phyloP scores from a whole-genome alignment of 2,888 invertebrate genomes.

The Agrotis clavis region DNA sequence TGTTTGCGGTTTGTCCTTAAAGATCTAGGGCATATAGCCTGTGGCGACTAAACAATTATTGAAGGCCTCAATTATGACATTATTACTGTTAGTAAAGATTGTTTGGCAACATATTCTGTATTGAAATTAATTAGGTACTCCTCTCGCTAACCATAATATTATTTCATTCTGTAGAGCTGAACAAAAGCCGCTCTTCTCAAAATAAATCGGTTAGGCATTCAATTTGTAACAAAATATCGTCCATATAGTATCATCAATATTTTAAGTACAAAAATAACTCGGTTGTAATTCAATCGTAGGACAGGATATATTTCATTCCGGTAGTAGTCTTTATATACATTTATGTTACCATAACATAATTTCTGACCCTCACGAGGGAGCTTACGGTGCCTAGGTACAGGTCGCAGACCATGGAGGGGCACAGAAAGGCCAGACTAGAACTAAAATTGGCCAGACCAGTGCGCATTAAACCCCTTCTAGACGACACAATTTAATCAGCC shows the following conservation, averaged over 20 bases:
- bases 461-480: too few relatives aligned
- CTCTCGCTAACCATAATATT: constrained; percentile 15
- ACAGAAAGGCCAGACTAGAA: too few relatives aligned
- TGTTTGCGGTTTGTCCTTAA: constrained; percentile 13
- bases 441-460: too few relatives aligned
- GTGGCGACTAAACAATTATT: not conserved
- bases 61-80: not conserved
- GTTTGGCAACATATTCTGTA: constrained; percentile 12
- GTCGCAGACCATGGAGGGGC: too few relatives aligned
- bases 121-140: constrained; percentile 1
- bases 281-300: not conserved
- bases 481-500: too few relatives aligned
- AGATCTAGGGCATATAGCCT: not conserved
- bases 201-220: not conserved
- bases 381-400: too few relatives aligned
- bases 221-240: not conserved
- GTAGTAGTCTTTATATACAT: too few relatives aligned
- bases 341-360: not conserved
- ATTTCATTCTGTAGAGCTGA: not conserved
- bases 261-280: not conserved
- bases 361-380: too few relatives aligned
- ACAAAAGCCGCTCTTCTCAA: constrained; percentile 11
- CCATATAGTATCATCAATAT: not conserved
- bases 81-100: constrained; percentile 13
- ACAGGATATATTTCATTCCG: not conserved